Percentiles rank a stretch among this genome's conserved stretches.
Evolutionary conservation across 2,113 vertebrate genomes (phyloP).

Genomic region (Labeo rohita): DNA sequence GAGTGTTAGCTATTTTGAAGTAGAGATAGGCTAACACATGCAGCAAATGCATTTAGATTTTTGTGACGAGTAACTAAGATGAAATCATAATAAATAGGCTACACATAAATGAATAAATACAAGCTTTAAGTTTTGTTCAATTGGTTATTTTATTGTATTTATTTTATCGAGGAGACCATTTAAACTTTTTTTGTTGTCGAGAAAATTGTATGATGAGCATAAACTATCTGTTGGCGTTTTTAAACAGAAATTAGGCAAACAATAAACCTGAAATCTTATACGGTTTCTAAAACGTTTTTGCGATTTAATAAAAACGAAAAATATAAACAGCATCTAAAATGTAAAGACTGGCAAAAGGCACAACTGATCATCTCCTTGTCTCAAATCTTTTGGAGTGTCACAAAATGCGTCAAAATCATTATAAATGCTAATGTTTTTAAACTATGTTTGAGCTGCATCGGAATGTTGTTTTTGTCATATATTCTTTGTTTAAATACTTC

Average conservation of each 20-base stretch:
- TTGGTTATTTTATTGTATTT: background rate
- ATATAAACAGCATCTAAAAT: background rate
- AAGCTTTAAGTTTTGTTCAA: background rate
- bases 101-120: background rate
- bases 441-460: background rate
- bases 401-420: background rate
- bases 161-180: background rate
- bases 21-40: background rate
- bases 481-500: background rate
- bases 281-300: background rate
- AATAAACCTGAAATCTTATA: background rate
- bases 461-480: background rate
- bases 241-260: background rate
- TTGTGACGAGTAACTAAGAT: background rate
- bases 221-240: background rate
- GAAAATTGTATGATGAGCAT: too few species aligned
- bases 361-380: background rate
- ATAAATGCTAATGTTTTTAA: background rate
- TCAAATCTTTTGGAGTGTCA: background rate
- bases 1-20: background rate
- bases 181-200: background rate
- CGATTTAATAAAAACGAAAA: slow-evolving; percentile 10
- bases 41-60: background rate
- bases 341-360: background rate
- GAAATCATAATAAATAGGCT: background rate